Evolutionary conservation across 2,797 vertebrate species (phyloP), one percentile per base, ranked within the genome.

Genomic region (Centropyge bicolor): DNA sequence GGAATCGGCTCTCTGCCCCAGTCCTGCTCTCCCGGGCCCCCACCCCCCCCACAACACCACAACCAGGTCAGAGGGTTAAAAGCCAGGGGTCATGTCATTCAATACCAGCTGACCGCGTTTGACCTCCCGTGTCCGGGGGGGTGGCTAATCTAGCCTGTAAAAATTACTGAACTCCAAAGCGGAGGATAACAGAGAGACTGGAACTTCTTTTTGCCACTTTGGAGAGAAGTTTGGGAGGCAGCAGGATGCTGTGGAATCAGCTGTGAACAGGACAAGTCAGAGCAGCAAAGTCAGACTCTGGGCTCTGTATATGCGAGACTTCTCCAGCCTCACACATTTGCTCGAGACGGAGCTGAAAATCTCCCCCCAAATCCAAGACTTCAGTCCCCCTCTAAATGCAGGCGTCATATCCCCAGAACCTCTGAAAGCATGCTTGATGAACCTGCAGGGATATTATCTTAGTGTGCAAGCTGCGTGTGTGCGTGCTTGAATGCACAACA

Each of bases 401-500:
- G 91, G 84, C 78, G 62, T 89, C 88, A 83, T 81, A 88, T 88
- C 86, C 90, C 90, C 82, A 70, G 69, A 90, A 84, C 89, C 82
- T 91, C 91, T 83, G 87, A 92, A 82, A 89, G 91, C 91, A 91
- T 92, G 92, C 88, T 86, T 88, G 91, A 87, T 85, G 87, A 92
- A 89, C 87, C 92, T 90, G 88, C 86, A 89, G 92, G 91, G 91
- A 88, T 75, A 76, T 76, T 83, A 78, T 89, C 81, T 74, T 55
- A 31, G 89, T 82, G 88, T 87, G 89, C 77, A 80, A 86, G 90
- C 80, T 77, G 83, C 41, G 84, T 64, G 71, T 61, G 57, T 72
- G 70, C 13, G 35, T 11, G 76, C 71, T 61, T 52, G 24, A 38
- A 14, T 56, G 51, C 60, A 52, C 54, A 36, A 41, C 54, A 2